Percentiles rank a stretch among this genome's conserved stretches.
Conservation (phyloP, 1,140 invertebrate species). For the Steinernema feltiae region DNA sequence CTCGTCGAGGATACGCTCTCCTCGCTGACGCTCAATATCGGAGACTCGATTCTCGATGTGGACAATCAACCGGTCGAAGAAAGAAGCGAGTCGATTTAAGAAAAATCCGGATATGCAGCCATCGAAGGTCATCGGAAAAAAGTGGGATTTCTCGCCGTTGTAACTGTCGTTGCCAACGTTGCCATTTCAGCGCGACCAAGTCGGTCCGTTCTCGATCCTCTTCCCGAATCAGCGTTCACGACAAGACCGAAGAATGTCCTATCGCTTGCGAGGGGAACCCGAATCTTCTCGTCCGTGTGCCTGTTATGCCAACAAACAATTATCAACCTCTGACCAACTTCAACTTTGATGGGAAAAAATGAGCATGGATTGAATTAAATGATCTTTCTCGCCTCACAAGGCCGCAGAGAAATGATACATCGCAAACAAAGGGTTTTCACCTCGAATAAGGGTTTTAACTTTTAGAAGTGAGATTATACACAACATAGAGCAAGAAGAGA, state of each 20-base stretch:
- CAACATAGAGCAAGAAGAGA: too few species aligned
- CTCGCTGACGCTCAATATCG: slow-evolving; percentile 25
- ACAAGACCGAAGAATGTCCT: slow-evolving; percentile 20
- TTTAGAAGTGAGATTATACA: too few species aligned
- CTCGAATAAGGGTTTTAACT: too few species aligned
- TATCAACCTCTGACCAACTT: too few species aligned
- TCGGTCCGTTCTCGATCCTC: background rate
- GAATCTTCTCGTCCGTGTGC: slow-evolving; percentile 2
- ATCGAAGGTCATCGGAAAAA: background rate
- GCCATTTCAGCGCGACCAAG: background rate
- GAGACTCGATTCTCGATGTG: slow-evolving; percentile 22
- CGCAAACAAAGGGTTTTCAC: too few species aligned
- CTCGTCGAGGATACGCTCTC: slow-evolving; percentile 18
- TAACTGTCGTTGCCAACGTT: background rate
- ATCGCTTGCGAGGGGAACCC: slow-evolving; percentile 26
- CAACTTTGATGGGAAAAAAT: too few species aligned
- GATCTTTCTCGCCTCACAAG: too few species aligned
- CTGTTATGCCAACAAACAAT: too few species aligned
- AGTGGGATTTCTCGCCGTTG: background rate
- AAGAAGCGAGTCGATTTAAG: slow-evolving; percentile 17
- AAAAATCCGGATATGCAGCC: background rate
- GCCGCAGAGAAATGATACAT: too few species aligned
- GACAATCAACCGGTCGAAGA: slow-evolving; percentile 26
- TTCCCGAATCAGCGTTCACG: slow-evolving; percentile 10
- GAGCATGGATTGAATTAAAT: too few species aligned